A percentile compares a stretch with the other conserved stretches of the same genome.
Evolutionary conservation across 2,797 vertebrate genomes (phyloP).

Genomic region (Tadarida brasiliensis): DNA sequence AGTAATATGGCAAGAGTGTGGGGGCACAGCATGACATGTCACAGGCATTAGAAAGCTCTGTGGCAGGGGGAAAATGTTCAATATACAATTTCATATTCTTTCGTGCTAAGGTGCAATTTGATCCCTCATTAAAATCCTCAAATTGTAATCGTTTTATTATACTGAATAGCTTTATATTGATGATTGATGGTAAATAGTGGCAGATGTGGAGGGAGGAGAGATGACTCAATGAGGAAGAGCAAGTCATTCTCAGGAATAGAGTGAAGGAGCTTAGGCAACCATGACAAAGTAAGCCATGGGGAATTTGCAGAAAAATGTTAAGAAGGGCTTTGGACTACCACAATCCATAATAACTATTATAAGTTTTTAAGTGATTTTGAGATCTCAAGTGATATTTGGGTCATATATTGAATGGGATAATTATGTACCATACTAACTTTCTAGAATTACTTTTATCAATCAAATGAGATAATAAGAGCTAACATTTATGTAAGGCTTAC

Average conservation of each 20-base stretch:
- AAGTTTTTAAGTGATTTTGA: slow-evolving; percentile 5
- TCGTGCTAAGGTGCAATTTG: background rate
- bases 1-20: background rate
- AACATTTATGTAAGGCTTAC: background rate
- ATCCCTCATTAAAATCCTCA: background rate
- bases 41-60: background rate
- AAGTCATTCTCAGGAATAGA: background rate
- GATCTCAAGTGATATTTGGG: background rate
- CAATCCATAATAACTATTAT: background rate
- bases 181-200: background rate
- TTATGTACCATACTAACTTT: background rate
- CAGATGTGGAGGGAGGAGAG: background rate
- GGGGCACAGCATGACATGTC: background rate
- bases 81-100: background rate
- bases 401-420: background rate
- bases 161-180: background rate
- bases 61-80: background rate
- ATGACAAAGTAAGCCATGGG: background rate
- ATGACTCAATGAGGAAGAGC: background rate
- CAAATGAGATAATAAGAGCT: background rate
- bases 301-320: background rate
- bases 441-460: background rate
- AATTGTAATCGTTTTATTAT: background rate
- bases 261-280: background rate
- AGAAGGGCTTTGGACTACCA: background rate